Conservation (phyloP, 2,797 vertebrate species). For the Carcharodon carcharias region DNA sequence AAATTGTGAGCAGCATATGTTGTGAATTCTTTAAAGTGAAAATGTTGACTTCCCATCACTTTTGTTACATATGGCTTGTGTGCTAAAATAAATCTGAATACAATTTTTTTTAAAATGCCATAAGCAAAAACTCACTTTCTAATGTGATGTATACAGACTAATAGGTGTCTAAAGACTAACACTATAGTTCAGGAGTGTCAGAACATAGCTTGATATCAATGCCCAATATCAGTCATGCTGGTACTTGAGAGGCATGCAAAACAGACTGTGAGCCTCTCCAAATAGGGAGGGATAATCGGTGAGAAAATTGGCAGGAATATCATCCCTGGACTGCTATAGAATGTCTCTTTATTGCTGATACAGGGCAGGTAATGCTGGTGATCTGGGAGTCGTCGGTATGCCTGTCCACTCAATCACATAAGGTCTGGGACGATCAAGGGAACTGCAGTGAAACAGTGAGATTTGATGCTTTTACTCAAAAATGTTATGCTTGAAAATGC, state of each 20-base stretch:
- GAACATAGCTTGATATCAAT: background rate
- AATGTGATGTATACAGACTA: background rate
- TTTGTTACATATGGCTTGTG: background rate
- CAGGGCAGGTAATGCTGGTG: background rate
- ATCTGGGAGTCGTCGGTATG: background rate
- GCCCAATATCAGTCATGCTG: background rate
- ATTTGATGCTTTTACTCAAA: background rate
- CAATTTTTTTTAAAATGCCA: background rate
- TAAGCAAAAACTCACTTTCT: background rate
- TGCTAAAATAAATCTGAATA: background rate
- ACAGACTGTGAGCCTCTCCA: background rate
- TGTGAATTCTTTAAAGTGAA: slow-evolving; percentile 15
- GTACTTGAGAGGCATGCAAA: background rate
- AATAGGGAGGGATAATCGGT: background rate
- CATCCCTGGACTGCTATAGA: background rate
- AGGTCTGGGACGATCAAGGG: background rate
- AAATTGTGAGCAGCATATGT: slow-evolving; percentile 27
- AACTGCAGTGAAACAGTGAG: background rate
- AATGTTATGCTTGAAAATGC: background rate
- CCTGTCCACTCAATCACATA: background rate
- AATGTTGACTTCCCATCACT: slow-evolving; percentile 33
- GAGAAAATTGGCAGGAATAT: slow-evolving; percentile 18
- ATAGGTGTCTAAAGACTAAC: background rate
- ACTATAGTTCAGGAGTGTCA: background rate
- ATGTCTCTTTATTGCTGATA: background rate